phyloP scores from a whole-genome alignment of 2,797 vertebrate genomes.

The Sebastolobus altivelis region DNA sequence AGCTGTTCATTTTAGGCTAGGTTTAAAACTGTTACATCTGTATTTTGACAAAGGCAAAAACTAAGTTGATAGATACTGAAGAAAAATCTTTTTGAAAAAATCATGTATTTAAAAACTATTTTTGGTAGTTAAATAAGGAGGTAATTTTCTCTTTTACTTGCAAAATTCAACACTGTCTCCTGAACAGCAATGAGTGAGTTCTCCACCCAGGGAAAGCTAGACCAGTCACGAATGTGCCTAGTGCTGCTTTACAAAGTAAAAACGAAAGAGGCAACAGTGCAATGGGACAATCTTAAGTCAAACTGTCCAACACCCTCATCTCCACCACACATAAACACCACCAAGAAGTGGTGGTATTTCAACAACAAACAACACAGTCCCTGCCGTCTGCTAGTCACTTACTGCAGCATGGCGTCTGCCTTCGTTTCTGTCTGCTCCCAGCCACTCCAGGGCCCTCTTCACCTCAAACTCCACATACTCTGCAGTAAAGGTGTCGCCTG shows the following conservation, averaged over 20 bases:
- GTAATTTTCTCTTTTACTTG: background rate
- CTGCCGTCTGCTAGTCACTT: slow-evolving; percentile 67
- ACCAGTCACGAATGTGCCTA: background rate
- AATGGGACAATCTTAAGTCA: background rate
- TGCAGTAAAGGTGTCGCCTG: slow-evolving; percentile 97
- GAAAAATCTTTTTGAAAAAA: background rate
- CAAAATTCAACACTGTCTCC: background rate
- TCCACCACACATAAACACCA: slow-evolving; percentile 28
- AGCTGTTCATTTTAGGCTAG: background rate
- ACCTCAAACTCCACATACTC: slow-evolving; percentile 99
- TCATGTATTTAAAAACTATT: background rate
- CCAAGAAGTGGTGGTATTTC: slow-evolving; percentile 32
- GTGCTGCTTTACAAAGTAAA: background rate
- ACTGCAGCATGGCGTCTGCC: slow-evolving; percentile 96
- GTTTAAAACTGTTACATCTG: background rate
- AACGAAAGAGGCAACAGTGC: too few relatives aligned
- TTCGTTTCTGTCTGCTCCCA: slow-evolving; percentile 97
- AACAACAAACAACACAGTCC: slow-evolving; percentile 56
- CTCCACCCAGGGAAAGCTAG: background rate
- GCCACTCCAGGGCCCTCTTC: slow-evolving; percentile 97
- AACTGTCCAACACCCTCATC: slow-evolving; percentile 25
- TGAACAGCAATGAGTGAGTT: background rate
- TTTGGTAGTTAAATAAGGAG: background rate
- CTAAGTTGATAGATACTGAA: too few relatives aligned
- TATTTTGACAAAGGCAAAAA: too few relatives aligned